These are phyloP conservation scores for Eupithecia dodoneata DNA, from an alignment of 2,888 invertebrate species.

Conservation along the genomic window DNA sequence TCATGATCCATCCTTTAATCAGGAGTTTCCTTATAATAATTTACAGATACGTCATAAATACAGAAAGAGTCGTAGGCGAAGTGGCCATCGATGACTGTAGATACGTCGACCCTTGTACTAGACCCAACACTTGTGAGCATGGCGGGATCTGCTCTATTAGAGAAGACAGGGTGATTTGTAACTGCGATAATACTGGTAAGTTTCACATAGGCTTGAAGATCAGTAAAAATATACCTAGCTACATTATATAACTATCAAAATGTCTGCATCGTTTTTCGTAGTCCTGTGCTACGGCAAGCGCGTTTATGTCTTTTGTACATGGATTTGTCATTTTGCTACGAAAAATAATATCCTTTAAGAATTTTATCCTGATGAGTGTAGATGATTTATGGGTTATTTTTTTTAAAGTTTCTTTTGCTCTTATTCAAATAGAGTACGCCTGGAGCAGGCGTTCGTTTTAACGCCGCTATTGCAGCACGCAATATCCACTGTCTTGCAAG, in stretches of 20 bases:
- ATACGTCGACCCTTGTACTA: conserved; percentile 94
- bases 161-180: conserved; percentile 94
- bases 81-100: conserved; percentile 95
- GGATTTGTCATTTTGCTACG: not conserved
- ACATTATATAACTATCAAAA: not conserved
- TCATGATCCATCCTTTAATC: not conserved
- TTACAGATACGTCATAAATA: conserved; percentile 88
- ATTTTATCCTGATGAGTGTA: not conserved
- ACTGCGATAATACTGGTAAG: conserved; percentile 92
- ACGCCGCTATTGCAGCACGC: too few relatives aligned
- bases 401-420: not conserved
- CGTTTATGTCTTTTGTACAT: conserved; percentile 21
- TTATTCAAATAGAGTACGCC: not conserved
- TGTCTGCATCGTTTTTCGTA: not conserved
- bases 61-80: conserved; percentile 93
- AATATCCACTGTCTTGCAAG: too few relatives aligned
- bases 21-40: not conserved
- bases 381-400: not conserved
- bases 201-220: not conserved
- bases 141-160: conserved; percentile 95
- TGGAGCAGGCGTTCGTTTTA: not conserved
- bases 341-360: not conserved
- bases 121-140: conserved; percentile 96
- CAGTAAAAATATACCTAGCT: not conserved
- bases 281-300: not conserved